Evolutionary conservation across 2,797 vertebrate genomes (phyloP), one percentile per base, ranked within the genome.

Genomic region (Delichon dasypus): DNA sequence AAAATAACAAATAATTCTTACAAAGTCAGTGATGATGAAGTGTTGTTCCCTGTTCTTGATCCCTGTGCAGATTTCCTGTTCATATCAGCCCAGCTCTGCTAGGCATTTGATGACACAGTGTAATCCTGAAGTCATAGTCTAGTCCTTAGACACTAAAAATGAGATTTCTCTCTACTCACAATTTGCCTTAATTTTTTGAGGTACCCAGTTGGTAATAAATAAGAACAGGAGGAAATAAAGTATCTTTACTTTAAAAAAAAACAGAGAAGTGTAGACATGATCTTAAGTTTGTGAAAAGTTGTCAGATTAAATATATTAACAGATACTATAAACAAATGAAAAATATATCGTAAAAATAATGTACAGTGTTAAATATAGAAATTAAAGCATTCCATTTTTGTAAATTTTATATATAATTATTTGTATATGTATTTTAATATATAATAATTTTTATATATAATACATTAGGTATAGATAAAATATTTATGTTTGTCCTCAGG

Each of bases 401-500:
- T 17, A 2, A 25, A 19, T 44, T 85, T 3, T 42, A 30, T 30
- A 10, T 77, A 4, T 68, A 7, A 36, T 55, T 7, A 10, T 53
- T 73, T 58, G 10, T 21, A 19, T 53, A 5, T 48, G 6, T 34
- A 13, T 34, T 27, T 47, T 27, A 13, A 11, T 60, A 27, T 13
- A 21, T 40, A 16, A 22, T 47, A 7, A 25, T 38, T 32, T 30
- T 16, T 27, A n/a, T 25, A 9, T 32, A 60, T 38, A 30, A 10
- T 45, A 19, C 61, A 48, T 60, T 60, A 38, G 5, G 4, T 70
- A 29, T 11, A n/a, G 8, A 19, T 76, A 58, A 83, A 71, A 58
- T 47, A 58, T 34, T 47, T 60, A n/a, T 70, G 13, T 85, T 87
- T 94, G 23, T 80, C 70, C 38, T 87, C 88, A 99, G 99, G 99